A percentile compares a stretch with the other conserved stretches of the same genome.
These are phyloP conservation scores for Xestia xanthographa DNA, from an alignment of 2,888 invertebrate genomes.

Conservation along the genomic window DNA sequence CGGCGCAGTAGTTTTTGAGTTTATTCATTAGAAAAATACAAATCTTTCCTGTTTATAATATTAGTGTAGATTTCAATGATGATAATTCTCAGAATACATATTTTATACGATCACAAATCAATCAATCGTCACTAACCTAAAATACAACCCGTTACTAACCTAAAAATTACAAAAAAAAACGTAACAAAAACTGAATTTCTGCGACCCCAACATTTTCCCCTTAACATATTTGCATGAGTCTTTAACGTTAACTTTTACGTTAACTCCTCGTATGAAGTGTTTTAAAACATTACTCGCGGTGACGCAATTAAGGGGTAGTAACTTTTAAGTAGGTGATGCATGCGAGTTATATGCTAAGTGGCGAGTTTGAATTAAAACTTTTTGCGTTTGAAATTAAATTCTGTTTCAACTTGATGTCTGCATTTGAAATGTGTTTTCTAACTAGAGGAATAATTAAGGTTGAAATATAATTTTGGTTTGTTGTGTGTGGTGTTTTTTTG, in stretches of 20 bases:
- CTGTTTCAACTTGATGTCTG: conserved; percentile 55
- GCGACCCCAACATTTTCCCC: not conserved
- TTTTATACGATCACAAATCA: not conserved
- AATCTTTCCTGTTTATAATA: too few species aligned
- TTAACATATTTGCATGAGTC: conserved; percentile 74
- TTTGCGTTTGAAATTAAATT: conserved; percentile 65
- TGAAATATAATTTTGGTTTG: conserved; percentile 8
- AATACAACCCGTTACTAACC: not conserved
- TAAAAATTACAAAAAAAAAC: not conserved
- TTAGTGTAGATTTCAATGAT: too few species aligned
- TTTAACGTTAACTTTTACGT: conserved; percentile 77
- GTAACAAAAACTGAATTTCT: not conserved
- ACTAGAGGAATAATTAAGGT: conserved; percentile 33
- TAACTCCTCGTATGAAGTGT: conserved; percentile 83
- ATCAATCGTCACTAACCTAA: too few species aligned
- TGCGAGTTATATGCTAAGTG: conserved; percentile 72
- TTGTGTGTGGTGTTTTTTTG: not conserved
- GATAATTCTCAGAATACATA: too few species aligned
- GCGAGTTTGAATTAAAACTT: conserved; percentile 69
- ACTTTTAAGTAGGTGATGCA: conserved; percentile 79
- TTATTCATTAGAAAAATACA: too few species aligned
- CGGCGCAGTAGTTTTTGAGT: too few species aligned
- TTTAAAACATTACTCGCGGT: conserved; percentile 83
- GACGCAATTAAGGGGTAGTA: conserved; percentile 80
- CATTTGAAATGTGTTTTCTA: conserved; percentile 43